Conservation (phyloP, 2,113 vertebrate genomes). For the Erythrocercus mccallii region DNA sequence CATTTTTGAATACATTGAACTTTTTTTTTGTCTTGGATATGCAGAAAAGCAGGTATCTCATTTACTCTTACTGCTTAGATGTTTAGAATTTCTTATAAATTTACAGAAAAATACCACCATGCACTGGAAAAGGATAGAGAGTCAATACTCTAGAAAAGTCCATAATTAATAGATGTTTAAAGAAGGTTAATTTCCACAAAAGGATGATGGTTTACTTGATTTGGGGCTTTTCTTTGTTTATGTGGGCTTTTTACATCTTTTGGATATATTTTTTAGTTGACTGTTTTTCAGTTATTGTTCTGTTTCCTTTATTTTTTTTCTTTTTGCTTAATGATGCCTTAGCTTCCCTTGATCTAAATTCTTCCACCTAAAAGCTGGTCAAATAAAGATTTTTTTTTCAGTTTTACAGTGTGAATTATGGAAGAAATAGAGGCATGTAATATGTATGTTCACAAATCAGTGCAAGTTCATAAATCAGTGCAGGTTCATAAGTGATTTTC, state of each 20-base stretch:
- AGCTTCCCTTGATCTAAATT: neutral
- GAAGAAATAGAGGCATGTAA: neutral
- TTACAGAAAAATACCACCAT: neutral
- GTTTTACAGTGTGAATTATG: neutral
- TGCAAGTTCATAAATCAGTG: neutral
- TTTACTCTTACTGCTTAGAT: neutral
- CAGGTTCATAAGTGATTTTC: neutral
- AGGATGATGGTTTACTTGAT: neutral
- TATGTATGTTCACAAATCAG: neutral
- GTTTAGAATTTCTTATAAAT: neutral
- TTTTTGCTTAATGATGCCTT: rapidly evolving
- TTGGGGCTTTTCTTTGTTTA: neutral
- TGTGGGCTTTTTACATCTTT: neutral
- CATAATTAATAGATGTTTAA: neutral
- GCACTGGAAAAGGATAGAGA: neutral
- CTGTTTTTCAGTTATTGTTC: rapidly evolving
- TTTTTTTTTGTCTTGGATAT: neutral
- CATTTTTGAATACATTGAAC: neutral
- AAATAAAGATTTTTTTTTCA: neutral
- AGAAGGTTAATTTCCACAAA: neutral
- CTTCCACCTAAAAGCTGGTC: neutral
- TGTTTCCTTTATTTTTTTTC: neutral
- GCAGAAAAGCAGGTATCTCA: neutral
- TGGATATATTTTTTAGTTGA: neutral
- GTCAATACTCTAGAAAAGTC: neutral